Evolutionary conservation across 64 coral and sea anemone genomes (phyloP).

Genomic region (Montipora cactus): DNA sequence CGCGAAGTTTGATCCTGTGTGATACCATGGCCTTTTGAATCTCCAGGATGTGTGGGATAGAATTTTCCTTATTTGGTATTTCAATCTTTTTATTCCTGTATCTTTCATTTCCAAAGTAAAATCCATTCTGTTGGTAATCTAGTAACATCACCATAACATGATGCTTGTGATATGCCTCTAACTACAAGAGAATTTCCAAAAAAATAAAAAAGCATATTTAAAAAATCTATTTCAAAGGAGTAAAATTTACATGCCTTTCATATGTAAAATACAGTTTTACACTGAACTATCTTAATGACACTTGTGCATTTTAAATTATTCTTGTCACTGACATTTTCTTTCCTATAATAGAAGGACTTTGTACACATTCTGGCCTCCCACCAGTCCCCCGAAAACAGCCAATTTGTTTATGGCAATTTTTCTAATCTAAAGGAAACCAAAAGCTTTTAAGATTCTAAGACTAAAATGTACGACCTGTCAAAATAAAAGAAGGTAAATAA

Average conservation of each 20-base stretch:
- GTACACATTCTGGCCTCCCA: too few species aligned
- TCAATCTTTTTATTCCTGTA: conserved; percentile 44
- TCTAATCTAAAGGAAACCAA: background rate
- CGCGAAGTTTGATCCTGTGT: conserved; percentile 90
- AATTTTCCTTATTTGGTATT: conserved; percentile 69
- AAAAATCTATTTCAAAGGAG: background rate
- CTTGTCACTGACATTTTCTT: too few species aligned
- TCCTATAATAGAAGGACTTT: too few species aligned
- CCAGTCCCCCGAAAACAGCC: too few species aligned
- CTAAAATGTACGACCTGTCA: background rate
- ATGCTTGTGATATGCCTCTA: conserved; percentile 94
- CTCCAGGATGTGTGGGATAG: conserved; percentile 82
- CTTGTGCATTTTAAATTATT: too few species aligned
- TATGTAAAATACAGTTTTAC: too few species aligned
- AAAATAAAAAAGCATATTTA: background rate
- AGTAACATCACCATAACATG: conserved; percentile 85
- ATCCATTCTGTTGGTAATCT: conserved; percentile 99
- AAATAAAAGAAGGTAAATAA: background rate
- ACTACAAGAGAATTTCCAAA: conserved; percentile 43
- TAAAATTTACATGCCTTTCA: too few species aligned
- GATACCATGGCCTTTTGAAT: conserved; percentile 87
- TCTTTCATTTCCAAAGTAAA: conserved; percentile 90
- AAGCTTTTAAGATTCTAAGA: background rate
- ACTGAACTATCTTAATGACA: too few species aligned
- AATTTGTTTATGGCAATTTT: background rate